These are phyloP conservation scores for Stegophylla sp. DNA, from an alignment of 2,888 invertebrate species.

Conservation along the genomic window DNA sequence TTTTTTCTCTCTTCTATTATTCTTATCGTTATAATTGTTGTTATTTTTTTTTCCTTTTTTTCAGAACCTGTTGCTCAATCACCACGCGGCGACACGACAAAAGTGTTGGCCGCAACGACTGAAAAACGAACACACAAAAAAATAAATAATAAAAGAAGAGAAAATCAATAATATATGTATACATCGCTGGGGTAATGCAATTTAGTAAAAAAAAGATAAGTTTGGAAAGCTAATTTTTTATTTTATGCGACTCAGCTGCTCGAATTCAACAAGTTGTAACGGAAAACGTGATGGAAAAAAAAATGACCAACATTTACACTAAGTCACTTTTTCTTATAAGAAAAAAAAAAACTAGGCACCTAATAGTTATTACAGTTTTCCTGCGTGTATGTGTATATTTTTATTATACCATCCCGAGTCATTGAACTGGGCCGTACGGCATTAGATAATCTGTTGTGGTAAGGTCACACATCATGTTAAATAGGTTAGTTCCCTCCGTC, in stretches of 20 bases:
- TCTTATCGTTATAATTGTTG: too few relatives aligned
- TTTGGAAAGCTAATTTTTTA: background rate
- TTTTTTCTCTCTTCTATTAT: background rate
- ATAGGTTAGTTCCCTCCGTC: background rate
- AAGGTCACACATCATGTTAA: slow-evolving; percentile 21
- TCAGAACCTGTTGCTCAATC: background rate
- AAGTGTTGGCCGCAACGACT: background rate
- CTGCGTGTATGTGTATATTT: background rate
- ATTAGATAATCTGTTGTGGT: slow-evolving; percentile 10
- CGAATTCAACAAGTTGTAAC: background rate
- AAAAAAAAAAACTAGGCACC: slow-evolving; percentile 18
- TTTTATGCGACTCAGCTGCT: background rate
- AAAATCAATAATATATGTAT: background rate
- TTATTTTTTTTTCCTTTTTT: too few relatives aligned
- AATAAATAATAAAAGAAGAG: background rate
- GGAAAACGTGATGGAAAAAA: background rate
- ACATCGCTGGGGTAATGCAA: too few relatives aligned
- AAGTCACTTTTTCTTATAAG: slow-evolving; percentile 34
- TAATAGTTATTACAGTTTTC: background rate
- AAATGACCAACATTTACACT: slow-evolving; percentile 4
- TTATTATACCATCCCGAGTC: background rate
- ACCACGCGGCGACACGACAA: too few relatives aligned
- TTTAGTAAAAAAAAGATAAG: background rate
- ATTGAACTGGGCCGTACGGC: background rate
- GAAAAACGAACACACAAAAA: background rate